Evolutionary conservation across 2,113 vertebrate genomes (phyloP), one percentile per base, ranked within the genome.

Genomic region (Pipa parva): DNA sequence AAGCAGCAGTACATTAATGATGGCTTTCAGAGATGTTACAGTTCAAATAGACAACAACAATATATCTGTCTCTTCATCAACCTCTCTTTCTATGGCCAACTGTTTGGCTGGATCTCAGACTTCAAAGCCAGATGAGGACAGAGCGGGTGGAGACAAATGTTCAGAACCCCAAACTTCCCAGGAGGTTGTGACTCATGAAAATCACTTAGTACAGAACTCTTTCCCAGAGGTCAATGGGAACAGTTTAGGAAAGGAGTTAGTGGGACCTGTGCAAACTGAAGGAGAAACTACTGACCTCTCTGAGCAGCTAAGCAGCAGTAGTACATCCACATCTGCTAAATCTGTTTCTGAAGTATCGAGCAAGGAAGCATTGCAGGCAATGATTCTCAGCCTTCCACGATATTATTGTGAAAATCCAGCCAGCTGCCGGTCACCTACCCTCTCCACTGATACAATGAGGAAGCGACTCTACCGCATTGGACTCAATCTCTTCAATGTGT

Each of bases 401-500:
- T 91, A 96, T 80, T 94, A 94, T 78, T 99, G 97, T 73, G 95
- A 95, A 79, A 95, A 97, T 71, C 94, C 95, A 0, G 83, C 90
- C 24, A 88, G 92, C 75, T 99, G 95, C 80, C 93, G 89, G 76
- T 98, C 97, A 0, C 95, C 97, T 37, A 97, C 95, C 0, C 90
- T 99, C 26, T 99, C 95, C 74, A 99, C 97, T 0, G 95, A 99
- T 74, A 97, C 92, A 8, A 92, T 95, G 83, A 93, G 97, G 69
- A 99, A 99, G 74, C 89, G 95, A 18, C 93, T 98, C 29, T 99
- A 99, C 75, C 93, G 97, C 59, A 97, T 99, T 1, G 97, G 97
- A 73, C 93, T 99, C 81, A 99, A 99, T 80, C 95, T 99, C 73
- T 99, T 99, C 68, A 99, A 99, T 46, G 92, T 97, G 97, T 99